Conservation (phyloP, 2,797 vertebrate genomes). For the Knipowitschia caucasica region DNA sequence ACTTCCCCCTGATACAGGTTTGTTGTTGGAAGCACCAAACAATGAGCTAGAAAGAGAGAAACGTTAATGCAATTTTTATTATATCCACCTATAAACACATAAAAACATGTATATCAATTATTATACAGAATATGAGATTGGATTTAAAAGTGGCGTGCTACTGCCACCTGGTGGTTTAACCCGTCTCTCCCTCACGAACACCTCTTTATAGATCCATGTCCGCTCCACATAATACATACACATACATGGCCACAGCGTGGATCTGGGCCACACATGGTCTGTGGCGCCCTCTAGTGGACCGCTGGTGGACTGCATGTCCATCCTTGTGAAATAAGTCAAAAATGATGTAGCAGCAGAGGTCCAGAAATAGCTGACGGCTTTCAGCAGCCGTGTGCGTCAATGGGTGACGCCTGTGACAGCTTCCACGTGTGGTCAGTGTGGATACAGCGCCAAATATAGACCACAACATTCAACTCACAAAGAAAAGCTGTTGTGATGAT, state of each 20-base stretch:
- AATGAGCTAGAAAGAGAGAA: too few relatives aligned
- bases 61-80: too few relatives aligned
- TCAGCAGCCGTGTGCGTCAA: constrained; percentile 42
- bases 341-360: constrained; percentile 25
- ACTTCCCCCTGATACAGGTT: too few relatives aligned
- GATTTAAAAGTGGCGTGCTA: not conserved
- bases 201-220: too few relatives aligned
- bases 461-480: not conserved
- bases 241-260: not conserved
- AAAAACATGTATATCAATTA: too few relatives aligned
- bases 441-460: not conserved
- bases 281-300: constrained; percentile 41
- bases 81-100: too few relatives aligned
- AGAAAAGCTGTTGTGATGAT: not conserved
- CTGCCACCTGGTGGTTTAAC: not conserved
- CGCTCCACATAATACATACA: too few relatives aligned
- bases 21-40: too few relatives aligned
- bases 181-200: not conserved
- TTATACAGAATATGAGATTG: not conserved
- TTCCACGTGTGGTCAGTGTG: constrained; percentile 10
- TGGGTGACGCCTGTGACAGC: constrained; percentile 30
- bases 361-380: constrained; percentile 32
- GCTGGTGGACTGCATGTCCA: not conserved
- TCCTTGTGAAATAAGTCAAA: not conserved
- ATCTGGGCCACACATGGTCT: constrained; percentile 28